Evolutionary conservation across 2,797 vertebrate species (phyloP), one percentile per base, ranked within the genome.

Genomic region (Sebastes vulpes): DNA sequence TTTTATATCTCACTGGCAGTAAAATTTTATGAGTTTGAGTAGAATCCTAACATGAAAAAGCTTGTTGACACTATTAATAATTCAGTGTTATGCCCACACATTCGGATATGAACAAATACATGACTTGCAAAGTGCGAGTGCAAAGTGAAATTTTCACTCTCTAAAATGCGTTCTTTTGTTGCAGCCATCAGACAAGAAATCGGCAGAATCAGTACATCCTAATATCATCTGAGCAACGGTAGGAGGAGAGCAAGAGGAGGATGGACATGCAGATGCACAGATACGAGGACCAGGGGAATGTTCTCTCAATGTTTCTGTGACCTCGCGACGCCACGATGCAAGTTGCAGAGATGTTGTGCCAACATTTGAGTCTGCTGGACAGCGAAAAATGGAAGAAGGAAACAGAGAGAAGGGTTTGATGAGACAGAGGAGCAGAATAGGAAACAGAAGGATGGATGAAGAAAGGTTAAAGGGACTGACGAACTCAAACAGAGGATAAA

Each of bases 121-220:
- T 25, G 12, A 57, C 20, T 26, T 5, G 2, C 7, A 3, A 18
- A 6, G 42, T 14, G 3, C 2, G 6, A 46, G 4, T 12, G 14
- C 6, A 21, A 29, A 46, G n/a, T n/a, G 4, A 23, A 16, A 12
- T 4, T 9, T 7, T 52, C 3, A 6, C 12, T 53, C 23, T 67
- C 5, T n/a, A 28, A 68, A 46, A 12, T 0, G 3, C 0, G 1
- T 3, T 58, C 2, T 66, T 72, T 31, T 70, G 31, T 48, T 48
- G 32, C 83, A 99, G 98, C 98, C 93, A 99, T 99, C 96, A 97
- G 98, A 97, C 98, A 98, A 96, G 98, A 99, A 97, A 96, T 99
- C 77, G 97, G 98, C 86, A 97, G 98, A 91, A 97, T 98, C 95
- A 96, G 97, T 92, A 98, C 97, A 84, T 98, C 98, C 86, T 99